Evolutionary conservation across 2,888 invertebrate species (phyloP), one percentile per base, ranked within the genome.

Genomic region (Limnephilus rhombicus): DNA sequence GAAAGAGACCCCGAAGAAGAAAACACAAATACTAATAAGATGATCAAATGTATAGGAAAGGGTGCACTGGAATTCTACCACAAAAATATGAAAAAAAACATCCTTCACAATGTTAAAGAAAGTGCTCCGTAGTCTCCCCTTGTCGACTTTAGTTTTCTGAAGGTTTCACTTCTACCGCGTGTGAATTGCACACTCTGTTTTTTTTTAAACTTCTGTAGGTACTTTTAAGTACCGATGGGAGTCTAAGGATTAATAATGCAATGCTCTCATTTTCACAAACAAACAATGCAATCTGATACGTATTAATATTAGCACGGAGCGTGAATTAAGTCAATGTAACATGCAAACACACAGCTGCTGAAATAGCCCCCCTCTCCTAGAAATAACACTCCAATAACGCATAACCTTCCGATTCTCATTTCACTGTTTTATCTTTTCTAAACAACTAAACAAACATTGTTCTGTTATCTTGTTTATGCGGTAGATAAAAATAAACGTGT

Each of bases 401-500:
- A 82, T 82, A 82, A 82, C 34, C 34, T 82, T 34, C 82, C 18
- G 31, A 82, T 34, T 82, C 82, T 31, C 82, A 34, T 15, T 82
- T 82, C 18, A 18, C 82, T 82, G 29, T 82, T 82, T 31, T 82
- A 82, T 82, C 82, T 82, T 34, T 82, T 82, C 18, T 12, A 86
- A 68, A 68, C 24, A n/a, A 68, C 68, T n/a, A n/a, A 45, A 86
- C n/a, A 86, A 86, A 86, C 86, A 86, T 13, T 12, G 45, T 29
- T 49, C 45, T 45, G 49, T 86, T 86, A 86, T 86, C 86, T 86
- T 86, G 45, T 15, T 49, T 7, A 86, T 7, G 41, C 45, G n/a
- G 45, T 45, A 45, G 86, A 86, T 86, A 86, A 49, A 86, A 86
- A 45, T 86, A 86, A 45, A 68, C 68, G 68, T n/a, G 68, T 9